Conservation (phyloP, 2,888 invertebrate genomes). For the Prosopocoilus inquinatus region DNA sequence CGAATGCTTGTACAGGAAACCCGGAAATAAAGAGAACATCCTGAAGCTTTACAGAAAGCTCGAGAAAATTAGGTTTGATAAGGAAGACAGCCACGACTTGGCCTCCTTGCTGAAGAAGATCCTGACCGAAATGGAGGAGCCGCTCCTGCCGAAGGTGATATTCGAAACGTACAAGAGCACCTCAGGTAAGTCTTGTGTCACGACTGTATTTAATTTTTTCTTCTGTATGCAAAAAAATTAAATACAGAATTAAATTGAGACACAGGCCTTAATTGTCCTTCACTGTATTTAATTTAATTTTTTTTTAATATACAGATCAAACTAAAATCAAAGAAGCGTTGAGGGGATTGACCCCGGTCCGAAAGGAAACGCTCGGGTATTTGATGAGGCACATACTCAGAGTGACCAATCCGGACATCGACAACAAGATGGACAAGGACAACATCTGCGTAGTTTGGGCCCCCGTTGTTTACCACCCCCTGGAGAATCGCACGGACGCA, state of each 20-base stretch:
- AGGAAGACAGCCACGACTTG: constrained; percentile 56
- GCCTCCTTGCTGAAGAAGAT: constrained; percentile 89
- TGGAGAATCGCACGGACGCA: not conserved
- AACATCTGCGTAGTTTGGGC: not conserved
- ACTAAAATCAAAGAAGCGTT: no score
- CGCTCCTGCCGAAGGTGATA: constrained; percentile 72
- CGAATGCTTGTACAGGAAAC: constrained; percentile 79
- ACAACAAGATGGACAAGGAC: not conserved
- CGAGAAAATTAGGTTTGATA: constrained; percentile 34
- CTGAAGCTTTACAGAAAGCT: constrained; percentile 28
- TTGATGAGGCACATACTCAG: not conserved
- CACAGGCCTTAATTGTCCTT: no score
- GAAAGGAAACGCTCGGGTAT: not conserved
- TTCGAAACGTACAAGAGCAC: constrained; percentile 15
- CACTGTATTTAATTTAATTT: no score
- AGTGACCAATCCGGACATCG: not conserved
- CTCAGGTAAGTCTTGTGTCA: no score
- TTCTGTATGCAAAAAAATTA: no score
- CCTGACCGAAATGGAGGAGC: constrained; percentile 86
- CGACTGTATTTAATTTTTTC: no score
- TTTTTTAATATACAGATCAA: no score
- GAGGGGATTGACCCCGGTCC: no score
- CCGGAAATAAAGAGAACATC: constrained; percentile 67
- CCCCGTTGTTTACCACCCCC: not conserved
- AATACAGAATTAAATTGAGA: no score